Evolutionary conservation across 1,140 invertebrate genomes (phyloP), one percentile per base, ranked within the genome.

Genomic region (Micrasema minimum): DNA sequence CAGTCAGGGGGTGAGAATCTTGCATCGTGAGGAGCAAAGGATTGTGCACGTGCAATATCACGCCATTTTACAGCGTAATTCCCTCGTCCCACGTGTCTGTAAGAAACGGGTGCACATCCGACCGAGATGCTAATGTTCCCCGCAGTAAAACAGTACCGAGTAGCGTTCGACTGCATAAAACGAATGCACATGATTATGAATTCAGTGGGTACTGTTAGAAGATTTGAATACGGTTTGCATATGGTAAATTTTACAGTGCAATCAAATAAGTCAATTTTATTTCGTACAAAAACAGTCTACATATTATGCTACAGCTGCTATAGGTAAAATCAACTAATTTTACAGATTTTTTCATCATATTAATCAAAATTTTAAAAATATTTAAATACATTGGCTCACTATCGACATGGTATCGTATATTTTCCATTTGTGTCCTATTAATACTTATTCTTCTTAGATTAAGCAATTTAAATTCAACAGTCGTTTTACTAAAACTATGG

Each of bases 1-100:
- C 66, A 68, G 41, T 64, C 59, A 43, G 62, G 31, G n/a, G 62
- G 38, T 11, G 12, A 31, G 22, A 9, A n/a, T 12, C 10, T 20
- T 51, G 18, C 22, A 66, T 35, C 26, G 35, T 41, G 37, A 46
- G 20, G 12, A 37, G 45, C 26, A 1, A 10, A 64, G 41, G 57
- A 41, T 53, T 20, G 37, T 65, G 57, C 45, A 71, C 50, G 46
- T 65, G 68, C 48, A 70, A 50, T 46, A 51, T 70, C 23, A 59
- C 66, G 41, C 38, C 35, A 35, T 69, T 69, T 69, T 59, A 69
- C 37, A n/a, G 31, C 37, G 46, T 53, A 55, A 67, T 67, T 41
- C 50, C 37, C 35, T 37, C 65, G 31, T 20, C 45, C 22, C 62
- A 10, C 22, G 45, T 46, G 45, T n/a, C 50, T 31, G 31, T 23